These are phyloP conservation scores for Cataglyphis altisquamis DNA, from an alignment of 2,888 invertebrate species.

Conservation along the genomic window DNA sequence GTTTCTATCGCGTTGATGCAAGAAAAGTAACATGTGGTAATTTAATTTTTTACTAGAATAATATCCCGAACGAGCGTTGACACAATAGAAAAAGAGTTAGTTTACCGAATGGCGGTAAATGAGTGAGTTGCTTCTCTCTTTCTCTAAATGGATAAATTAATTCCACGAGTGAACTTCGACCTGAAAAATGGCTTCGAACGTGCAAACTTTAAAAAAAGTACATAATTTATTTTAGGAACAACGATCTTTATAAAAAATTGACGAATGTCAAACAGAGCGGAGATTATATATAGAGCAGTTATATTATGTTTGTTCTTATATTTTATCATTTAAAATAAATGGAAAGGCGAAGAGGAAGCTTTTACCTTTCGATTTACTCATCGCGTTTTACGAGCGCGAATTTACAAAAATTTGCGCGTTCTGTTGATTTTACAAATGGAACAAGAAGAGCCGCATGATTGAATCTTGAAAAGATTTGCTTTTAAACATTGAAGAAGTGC, in stretches of 20 bases:
- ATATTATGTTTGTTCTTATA: slow-evolving; percentile 23
- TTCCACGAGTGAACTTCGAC: neutral
- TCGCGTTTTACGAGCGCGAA: slow-evolving; percentile 23
- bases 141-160: slow-evolving; percentile 13
- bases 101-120: slow-evolving; percentile 14
- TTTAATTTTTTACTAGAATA: slow-evolving; percentile 24
- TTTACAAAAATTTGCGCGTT: slow-evolving; percentile 37
- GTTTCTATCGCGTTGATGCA: neutral
- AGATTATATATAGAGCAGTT: neutral
- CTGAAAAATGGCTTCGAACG: neutral
- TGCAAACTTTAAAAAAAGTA: slow-evolving; percentile 7
- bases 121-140: neutral
- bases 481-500: slow-evolving; percentile 42
- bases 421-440: slow-evolving; percentile 29
- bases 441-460: slow-evolving; percentile 15
- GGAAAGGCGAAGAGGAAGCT: neutral
- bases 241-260: slow-evolving; percentile 5
- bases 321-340: slow-evolving; percentile 9
- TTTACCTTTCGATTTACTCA: slow-evolving; percentile 24
- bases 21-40: slow-evolving; percentile 5
- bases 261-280: slow-evolving; percentile 7
- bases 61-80: neutral
- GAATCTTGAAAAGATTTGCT: slow-evolving; percentile 50
- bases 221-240: slow-evolving; percentile 21
- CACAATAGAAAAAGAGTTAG: slow-evolving; percentile 30